A percentile compares a stretch with the other conserved stretches of the same genome.
Conservation (phyloP, 1,140 invertebrate genomes). For the Dinoponera quadriceps region DNA sequence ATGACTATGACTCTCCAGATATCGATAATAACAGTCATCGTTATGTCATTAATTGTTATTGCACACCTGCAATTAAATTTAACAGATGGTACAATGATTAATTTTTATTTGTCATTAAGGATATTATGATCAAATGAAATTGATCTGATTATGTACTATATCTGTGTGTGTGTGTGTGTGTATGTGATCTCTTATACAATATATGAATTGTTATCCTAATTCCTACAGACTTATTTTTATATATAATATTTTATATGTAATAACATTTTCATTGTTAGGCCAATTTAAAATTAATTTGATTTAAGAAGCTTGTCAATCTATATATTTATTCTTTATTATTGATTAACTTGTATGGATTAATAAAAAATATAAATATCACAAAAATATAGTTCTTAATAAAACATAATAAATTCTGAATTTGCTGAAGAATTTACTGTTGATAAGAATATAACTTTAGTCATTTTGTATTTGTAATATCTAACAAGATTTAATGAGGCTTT, state of each 20-base stretch:
- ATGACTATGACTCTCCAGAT: slow-evolving; percentile 28
- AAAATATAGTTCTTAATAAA: not conserved
- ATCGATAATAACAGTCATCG: not conserved
- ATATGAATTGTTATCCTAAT: slow-evolving; percentile 61
- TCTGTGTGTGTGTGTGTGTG: too few species aligned
- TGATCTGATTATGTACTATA: too few species aligned
- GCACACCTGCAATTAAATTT: not conserved
- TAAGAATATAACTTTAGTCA: not conserved
- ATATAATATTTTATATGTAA: slow-evolving; percentile 51
- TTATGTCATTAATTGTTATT: slow-evolving; percentile 27
- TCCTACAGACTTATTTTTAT: slow-evolving; percentile 78
- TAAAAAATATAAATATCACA: slow-evolving; percentile 8
- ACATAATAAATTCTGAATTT: not conserved
- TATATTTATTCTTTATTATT: not conserved
- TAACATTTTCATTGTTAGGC: not conserved
- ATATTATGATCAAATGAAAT: slow-evolving; percentile 39
- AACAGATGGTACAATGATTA: not conserved
- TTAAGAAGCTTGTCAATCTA: not conserved
- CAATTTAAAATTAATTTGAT: too few species aligned
- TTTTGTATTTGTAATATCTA: slow-evolving; percentile 4
- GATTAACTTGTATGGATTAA: slow-evolving; percentile 43
- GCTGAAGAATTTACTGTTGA: not conserved
- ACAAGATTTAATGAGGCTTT: not conserved
- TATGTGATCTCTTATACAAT: not conserved
- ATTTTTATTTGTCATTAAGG: slow-evolving; percentile 12